Conservation (phyloP, 2,888 invertebrate genomes). For the Drosophila formosana region DNA sequence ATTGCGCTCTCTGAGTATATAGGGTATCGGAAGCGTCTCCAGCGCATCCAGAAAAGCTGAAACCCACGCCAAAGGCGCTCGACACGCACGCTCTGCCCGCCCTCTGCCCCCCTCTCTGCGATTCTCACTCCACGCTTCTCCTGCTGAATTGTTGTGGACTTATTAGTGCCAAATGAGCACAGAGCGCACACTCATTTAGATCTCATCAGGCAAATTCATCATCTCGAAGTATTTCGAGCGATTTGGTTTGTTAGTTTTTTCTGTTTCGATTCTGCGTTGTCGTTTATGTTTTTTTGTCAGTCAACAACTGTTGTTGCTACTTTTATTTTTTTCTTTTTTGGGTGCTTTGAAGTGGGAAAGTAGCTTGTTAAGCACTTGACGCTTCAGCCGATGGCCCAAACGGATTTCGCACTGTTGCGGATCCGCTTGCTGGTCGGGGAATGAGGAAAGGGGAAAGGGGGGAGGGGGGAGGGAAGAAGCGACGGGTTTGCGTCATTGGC, state of each 20-base stretch:
- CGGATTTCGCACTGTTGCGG: constrained; percentile 38
- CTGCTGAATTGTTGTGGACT: constrained; percentile 39
- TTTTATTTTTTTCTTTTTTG: constrained; percentile 14
- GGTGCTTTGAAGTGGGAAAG: constrained; percentile 76
- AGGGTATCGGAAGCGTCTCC: constrained; percentile 5
- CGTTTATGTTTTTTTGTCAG: constrained; percentile 11
- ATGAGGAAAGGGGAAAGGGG: neutral
- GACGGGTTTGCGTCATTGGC: constrained; percentile 45
- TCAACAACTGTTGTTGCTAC: constrained; percentile 37
- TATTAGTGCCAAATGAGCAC: constrained; percentile 74
- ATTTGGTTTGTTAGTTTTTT: constrained; percentile 21
- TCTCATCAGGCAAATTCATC: constrained; percentile 46
- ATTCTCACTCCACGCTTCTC: neutral
- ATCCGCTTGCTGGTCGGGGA: neutral
- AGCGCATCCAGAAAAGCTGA: constrained; percentile 7
- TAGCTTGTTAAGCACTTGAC: constrained; percentile 75
- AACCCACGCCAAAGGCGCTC: constrained; percentile 31
- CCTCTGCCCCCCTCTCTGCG: neutral
- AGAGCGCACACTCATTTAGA: constrained; percentile 43
- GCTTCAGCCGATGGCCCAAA: constrained; percentile 58
- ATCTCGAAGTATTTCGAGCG: constrained; percentile 28
- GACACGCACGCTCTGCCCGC: constrained; percentile 33
- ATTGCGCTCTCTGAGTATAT: neutral
- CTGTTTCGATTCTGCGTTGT: constrained; percentile 7
- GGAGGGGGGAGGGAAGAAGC: neutral